A percentile compares a stretch with the other conserved stretches of the same genome.
Conservation (phyloP, 2,888 invertebrate species). For the Norana najaformis region DNA sequence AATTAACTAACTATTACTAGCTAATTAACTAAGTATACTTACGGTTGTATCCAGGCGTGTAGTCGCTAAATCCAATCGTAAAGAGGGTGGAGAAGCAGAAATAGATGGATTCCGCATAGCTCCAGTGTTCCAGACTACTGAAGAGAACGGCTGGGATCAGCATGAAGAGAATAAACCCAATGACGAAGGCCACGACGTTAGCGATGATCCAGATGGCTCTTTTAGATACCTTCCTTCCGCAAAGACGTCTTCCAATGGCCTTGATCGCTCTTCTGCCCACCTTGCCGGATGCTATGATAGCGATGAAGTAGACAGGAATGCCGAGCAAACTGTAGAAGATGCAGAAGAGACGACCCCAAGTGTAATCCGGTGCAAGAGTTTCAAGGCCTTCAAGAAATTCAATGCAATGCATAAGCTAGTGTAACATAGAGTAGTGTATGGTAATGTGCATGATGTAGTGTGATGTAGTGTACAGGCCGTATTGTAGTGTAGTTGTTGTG, state of each 20-base stretch:
- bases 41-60: slow-evolving; percentile 23
- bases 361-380: slow-evolving; percentile 20
- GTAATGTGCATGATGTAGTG: no score
- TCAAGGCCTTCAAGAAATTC: slow-evolving; percentile 24
- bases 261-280: not conserved
- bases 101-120: slow-evolving; percentile 15
- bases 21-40: not conserved
- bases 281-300: slow-evolving; percentile 20
- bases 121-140: slow-evolving; percentile 27
- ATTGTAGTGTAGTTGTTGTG: no score
- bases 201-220: not conserved
- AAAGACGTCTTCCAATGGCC: not conserved
- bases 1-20: no score
- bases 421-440: no score
- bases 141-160: slow-evolving; percentile 29
- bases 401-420: not conserved
- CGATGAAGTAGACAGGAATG: slow-evolving; percentile 32
- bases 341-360: slow-evolving; percentile 26
- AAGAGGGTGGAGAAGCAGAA: slow-evolving; percentile 23
- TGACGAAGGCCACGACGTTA: not conserved
- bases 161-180: slow-evolving; percentile 22
- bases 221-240: not conserved
- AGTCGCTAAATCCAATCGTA: slow-evolving; percentile 32
- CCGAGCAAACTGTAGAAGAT: slow-evolving; percentile 34
- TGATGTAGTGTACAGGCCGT: no score